Evolutionary conservation across 2,113 vertebrate species (phyloP).

Genomic region (Setophaga kirtlandii): DNA sequence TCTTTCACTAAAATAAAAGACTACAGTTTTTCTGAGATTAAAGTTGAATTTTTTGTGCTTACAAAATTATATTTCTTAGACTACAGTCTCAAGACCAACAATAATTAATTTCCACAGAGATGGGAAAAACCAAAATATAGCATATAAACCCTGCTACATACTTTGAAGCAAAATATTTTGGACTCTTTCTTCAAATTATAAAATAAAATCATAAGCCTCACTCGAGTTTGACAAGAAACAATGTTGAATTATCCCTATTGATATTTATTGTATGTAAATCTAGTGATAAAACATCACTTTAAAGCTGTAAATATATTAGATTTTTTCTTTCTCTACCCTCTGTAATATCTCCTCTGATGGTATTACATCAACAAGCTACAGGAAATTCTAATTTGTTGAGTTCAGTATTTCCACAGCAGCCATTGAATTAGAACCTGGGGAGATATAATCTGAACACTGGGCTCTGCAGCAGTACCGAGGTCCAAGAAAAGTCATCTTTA

Average conservation of each 20-base stretch:
- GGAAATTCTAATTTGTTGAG: not conserved
- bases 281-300: not conserved
- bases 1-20: not conserved
- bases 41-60: not conserved
- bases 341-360: not conserved
- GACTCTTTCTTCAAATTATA: not conserved
- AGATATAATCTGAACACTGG: not conserved
- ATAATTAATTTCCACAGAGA: not conserved
- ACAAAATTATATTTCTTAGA: not conserved
- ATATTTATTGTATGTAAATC: not conserved
- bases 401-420: not conserved
- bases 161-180: not conserved
- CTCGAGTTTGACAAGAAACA: not conserved
- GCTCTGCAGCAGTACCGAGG: not conserved
- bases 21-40: not conserved
- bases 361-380: not conserved
- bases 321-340: not conserved
- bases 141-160: rapidly evolving
- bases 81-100: not conserved
- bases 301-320: not conserved
- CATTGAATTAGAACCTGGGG: not conserved
- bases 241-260: not conserved
- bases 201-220: not conserved
- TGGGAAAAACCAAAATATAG: not conserved
- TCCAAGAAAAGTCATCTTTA: not conserved